Evolutionary conservation across 2,797 vertebrate genomes (phyloP).

Genomic region (Hoplostethus mediterraneus): DNA sequence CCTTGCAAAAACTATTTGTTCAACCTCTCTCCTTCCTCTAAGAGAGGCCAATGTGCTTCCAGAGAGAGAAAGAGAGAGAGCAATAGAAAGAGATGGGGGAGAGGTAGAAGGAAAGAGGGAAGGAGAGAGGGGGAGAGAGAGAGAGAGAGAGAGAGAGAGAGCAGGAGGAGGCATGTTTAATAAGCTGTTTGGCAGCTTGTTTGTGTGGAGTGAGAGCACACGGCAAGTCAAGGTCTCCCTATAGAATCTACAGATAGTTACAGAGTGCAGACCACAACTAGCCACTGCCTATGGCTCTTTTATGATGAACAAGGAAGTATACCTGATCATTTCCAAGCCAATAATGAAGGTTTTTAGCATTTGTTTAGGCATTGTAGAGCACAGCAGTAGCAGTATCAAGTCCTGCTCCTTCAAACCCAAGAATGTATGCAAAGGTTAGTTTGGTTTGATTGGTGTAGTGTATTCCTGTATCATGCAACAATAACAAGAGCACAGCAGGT

Average conservation of each 20-base stretch:
- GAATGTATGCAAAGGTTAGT: too few species aligned
- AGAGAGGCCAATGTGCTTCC: not conserved
- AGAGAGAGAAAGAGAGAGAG: not conserved
- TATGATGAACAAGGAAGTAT: slow-evolving; percentile 34
- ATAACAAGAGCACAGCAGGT: not conserved
- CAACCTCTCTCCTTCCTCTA: not conserved
- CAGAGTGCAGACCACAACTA: not conserved
- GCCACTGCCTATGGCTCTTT: slow-evolving; percentile 6
- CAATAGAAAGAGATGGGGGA: not conserved
- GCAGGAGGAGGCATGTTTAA: not conserved
- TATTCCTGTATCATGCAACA: not conserved
- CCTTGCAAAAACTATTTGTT: slow-evolving; percentile 34
- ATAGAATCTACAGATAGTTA: slow-evolving; percentile 14
- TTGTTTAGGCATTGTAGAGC: slow-evolving; percentile 26
- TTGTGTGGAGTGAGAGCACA: slow-evolving; percentile 28
- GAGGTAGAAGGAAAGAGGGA: slow-evolving; percentile 1
- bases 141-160: not conserved
- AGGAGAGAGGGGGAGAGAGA: not conserved
- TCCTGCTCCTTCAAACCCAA: slow-evolving; percentile 10
- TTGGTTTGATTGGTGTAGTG: not conserved
- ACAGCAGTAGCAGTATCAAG: slow-evolving; percentile 7
- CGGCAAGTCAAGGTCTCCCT: slow-evolving; percentile 10
- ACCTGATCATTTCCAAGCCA: slow-evolving; percentile 30
- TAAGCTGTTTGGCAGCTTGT: slow-evolving; percentile 27
- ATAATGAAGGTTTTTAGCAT: slow-evolving; percentile 34